Conservation (phyloP, 2,113 vertebrate species). For the Spizaetus ornatus region DNA sequence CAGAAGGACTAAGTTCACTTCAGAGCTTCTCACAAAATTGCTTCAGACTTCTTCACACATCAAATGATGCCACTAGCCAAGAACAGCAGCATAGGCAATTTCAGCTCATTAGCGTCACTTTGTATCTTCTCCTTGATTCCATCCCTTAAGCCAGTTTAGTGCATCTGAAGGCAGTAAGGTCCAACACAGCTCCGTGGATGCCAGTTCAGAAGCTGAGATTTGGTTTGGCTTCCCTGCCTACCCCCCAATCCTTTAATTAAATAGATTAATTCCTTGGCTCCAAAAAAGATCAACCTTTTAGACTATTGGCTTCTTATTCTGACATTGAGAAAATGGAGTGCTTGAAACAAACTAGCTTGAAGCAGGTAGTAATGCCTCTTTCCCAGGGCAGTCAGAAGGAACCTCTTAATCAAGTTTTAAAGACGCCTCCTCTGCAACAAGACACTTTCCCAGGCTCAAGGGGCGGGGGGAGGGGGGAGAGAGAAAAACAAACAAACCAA, state of each 20-base stretch:
- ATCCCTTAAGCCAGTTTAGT: not conserved
- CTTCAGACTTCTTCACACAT: not conserved
- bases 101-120: not conserved
- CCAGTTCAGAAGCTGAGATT: not conserved
- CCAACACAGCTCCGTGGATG: not conserved
- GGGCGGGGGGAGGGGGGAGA: too few relatives aligned
- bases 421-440: not conserved
- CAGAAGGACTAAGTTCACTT: not conserved
- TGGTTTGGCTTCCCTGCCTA: not conserved
- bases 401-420: constrained; percentile 11
- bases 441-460: not conserved
- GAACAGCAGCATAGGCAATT: not conserved
- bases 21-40: not conserved
- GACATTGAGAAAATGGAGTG: not conserved
- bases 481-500: too few relatives aligned
- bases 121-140: not conserved
- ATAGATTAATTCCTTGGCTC: not conserved
- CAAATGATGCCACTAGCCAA: not conserved
- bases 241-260: not conserved
- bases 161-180: not conserved
- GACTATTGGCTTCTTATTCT: not conserved
- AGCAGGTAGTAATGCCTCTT: not conserved
- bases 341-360: not conserved
- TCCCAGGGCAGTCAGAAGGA: not conserved
- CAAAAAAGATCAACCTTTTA: not conserved